Evolutionary conservation across 2,888 invertebrate species (phyloP).

Genomic region (Escarpia spicata): DNA sequence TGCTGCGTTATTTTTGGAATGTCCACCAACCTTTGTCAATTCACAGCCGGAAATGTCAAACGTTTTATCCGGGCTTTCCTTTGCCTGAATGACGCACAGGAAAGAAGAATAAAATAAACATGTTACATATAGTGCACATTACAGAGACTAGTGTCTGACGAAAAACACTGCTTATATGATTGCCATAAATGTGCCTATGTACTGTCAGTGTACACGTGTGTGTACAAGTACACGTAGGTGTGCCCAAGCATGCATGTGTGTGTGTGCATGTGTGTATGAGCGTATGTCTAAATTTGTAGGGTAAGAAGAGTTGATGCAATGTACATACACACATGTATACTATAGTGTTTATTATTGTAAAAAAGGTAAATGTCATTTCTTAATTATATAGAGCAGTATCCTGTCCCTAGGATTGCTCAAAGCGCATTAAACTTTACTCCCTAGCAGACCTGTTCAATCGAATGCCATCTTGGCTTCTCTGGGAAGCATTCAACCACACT

Average conservation of each 20-base stretch:
- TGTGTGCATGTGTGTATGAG: not conserved
- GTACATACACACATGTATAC: no score
- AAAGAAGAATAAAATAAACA: not conserved
- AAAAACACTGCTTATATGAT: no score
- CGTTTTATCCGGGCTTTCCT: slow-evolving; percentile 17
- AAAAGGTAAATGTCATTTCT: no score
- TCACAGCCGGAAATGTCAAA: slow-evolving; percentile 23
- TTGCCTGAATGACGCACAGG: not conserved
- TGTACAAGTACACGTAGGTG: not conserved
- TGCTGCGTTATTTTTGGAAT: not conserved
- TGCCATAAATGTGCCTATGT: not conserved
- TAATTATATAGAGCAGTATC: no score
- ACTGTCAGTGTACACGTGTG: slow-evolving; percentile 7
- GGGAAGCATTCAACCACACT: no score
- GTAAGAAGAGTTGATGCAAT: no score
- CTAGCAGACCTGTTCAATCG: no score
- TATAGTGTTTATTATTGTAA: no score
- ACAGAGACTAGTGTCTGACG: not conserved
- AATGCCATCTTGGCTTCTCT: no score
- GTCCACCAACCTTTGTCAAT: slow-evolving; percentile 18
- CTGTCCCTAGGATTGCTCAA: no score
- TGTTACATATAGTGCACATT: not conserved
- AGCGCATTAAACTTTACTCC: no score
- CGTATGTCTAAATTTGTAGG: no score
- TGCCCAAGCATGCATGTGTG: not conserved